These are phyloP conservation scores for Netta rufina DNA, from an alignment of 2,797 vertebrate species.

Conservation along the genomic window DNA sequence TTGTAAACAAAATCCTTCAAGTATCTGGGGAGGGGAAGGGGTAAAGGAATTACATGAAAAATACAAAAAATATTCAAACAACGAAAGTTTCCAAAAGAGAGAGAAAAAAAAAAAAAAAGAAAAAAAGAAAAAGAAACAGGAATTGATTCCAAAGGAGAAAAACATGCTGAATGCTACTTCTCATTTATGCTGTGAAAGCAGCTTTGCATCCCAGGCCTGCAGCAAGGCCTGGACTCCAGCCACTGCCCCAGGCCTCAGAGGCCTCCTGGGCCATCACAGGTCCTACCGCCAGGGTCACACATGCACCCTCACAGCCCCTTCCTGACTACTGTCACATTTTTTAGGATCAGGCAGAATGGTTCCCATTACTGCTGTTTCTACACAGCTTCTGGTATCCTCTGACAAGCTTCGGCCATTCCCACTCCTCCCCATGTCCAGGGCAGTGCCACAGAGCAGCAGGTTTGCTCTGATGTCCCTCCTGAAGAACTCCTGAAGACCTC, in stretches of 20 bases:
- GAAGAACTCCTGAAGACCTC: neutral
- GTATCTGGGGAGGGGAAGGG: neutral
- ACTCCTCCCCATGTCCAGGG: neutral
- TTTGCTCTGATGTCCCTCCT: neutral
- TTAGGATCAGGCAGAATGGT: neutral
- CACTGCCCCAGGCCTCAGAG: neutral
- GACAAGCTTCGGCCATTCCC: neutral
- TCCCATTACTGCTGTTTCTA: neutral
- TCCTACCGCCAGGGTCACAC: neutral
- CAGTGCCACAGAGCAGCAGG: neutral
- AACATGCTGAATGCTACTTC: neutral
- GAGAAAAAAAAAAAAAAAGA: neutral
- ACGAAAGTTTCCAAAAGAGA: neutral
- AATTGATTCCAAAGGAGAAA: neutral
- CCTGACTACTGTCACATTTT: neutral
- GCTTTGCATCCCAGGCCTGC: neutral
- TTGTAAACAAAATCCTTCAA: neutral
- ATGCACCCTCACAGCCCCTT: rapidly evolving
- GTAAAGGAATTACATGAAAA: slow-evolving; percentile 32
- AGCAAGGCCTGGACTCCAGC: neutral
- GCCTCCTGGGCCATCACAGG: neutral
- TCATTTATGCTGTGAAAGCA: slow-evolving; percentile 30
- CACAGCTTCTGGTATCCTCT: neutral
- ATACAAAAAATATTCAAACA: slow-evolving; percentile 38
- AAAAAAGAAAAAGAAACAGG: neutral